These are phyloP conservation scores for Chelon auratus DNA, from an alignment of 2,797 vertebrate species.

Conservation along the genomic window DNA sequence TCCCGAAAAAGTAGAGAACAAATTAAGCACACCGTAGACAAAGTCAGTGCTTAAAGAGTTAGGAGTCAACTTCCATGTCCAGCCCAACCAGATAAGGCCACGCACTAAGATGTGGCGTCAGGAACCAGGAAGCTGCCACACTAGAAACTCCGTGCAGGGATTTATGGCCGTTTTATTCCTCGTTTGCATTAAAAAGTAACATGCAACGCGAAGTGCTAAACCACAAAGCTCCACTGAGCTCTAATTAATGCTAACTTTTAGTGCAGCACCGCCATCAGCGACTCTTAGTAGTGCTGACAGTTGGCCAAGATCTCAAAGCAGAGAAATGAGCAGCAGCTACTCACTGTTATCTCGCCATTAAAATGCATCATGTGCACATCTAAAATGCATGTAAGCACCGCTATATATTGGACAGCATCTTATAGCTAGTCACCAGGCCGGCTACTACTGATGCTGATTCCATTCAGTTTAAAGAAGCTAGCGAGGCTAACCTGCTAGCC, in stretches of 20 bases:
- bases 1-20: not conserved
- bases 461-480: conserved; percentile 56
- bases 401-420: not conserved
- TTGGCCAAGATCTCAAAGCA: not conserved
- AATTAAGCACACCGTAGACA: no score
- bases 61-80: conserved; percentile 40
- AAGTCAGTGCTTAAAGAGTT: not conserved
- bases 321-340: not conserved
- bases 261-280: not conserved
- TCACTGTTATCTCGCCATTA: not conserved
- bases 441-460: conserved; percentile 46
- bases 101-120: conserved; percentile 68
- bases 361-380: not conserved
- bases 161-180: not conserved
- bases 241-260: conserved; percentile 15
- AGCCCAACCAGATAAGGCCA: conserved; percentile 82
- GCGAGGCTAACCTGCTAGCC: conserved; percentile 62
- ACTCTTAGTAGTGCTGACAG: not conserved
- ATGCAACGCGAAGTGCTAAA: not conserved
- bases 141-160: conserved; percentile 48
- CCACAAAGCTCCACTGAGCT: not conserved
- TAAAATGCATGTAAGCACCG: not conserved
- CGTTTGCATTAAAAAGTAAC: not conserved
- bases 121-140: conserved; percentile 71
- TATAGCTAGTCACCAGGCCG: conserved; percentile 3